Evolutionary conservation across 2,888 invertebrate species (phyloP).

Genomic region (Odontomyia ornata): DNA sequence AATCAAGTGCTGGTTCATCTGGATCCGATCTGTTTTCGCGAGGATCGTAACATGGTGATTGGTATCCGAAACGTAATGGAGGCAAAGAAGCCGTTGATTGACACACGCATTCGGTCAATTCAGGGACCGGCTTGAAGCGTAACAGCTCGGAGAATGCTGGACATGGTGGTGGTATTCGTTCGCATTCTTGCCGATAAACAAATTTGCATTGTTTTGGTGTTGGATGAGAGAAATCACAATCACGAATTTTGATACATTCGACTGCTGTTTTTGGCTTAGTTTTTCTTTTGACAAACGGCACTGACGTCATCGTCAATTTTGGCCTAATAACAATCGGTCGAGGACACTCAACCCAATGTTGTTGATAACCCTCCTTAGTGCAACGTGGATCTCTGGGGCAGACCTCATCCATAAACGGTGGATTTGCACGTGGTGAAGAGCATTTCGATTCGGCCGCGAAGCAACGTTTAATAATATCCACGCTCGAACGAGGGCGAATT

Average conservation of each 20-base stretch:
- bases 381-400: background rate
- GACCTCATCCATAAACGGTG: background rate
- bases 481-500: background rate
- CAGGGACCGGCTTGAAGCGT: slow-evolving; percentile 17
- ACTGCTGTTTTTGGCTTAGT: slow-evolving; percentile 6
- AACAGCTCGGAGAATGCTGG: slow-evolving; percentile 27
- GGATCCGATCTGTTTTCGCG: background rate
- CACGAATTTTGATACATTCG: background rate
- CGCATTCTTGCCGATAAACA: background rate
- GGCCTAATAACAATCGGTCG: background rate
- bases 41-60: slow-evolving; percentile 20
- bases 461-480: background rate
- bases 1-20: background rate
- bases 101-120: slow-evolving; percentile 20
- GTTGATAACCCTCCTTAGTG: background rate
- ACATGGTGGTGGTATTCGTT: slow-evolving; percentile 17
- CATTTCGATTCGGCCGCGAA: background rate
- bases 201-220: background rate
- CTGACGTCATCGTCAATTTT: background rate
- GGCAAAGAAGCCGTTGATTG: background rate
- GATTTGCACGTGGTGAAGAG: background rate
- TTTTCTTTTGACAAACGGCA: slow-evolving; percentile 23
- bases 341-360: slow-evolving; percentile 20
- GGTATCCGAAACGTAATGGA: slow-evolving; percentile 10
- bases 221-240: background rate